Evolutionary conservation across 2,888 invertebrate genomes (phyloP), one percentile per base, ranked within the genome.

Genomic region (Octodonta nipae): DNA sequence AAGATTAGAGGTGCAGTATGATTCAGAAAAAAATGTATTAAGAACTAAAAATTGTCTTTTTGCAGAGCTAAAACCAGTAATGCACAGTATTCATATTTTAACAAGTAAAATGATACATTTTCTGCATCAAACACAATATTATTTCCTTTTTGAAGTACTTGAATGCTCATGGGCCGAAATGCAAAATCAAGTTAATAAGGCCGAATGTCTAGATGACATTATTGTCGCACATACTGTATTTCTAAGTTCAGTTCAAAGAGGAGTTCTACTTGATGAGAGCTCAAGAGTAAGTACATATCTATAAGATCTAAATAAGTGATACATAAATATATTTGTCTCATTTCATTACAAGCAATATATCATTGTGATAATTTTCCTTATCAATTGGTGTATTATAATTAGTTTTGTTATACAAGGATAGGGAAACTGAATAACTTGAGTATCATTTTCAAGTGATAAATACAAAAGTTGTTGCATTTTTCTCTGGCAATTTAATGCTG

Each of bases 91-190:
- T 51, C 83, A 86, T 50, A 70, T 82, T 42, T 65, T 88, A 33
- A 77, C 82, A 15, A 75, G 79, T 42, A 86, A 88, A 60, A 88
- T 89, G 76, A 75, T 87, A 26, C 86, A 88, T 47, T 77, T 89
- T 52, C 76, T 86, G 37, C 82, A 83, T 53, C 87, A 88, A 62
- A 76, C 92, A 62, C 89, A 92, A 60, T 92, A 92, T 64, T 93
- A 93, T 58, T 85, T 92, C 53, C 73, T 91, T 40, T 95, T 91
- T 59, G 95, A 95, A 67, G 84, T 86, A 1, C 70, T 86, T 38
- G 93, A 92, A 66, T 89, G 91, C 56, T 85, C 89, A 2, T 95
- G 93, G 93, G 82, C 81, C 39, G 78, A 78, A 49, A 75, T 95
- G 54, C 71, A 81, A 38, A 71, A 73, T 37, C 76, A 78, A 50